These are phyloP conservation scores for Tupiocoris notatus DNA, from an alignment of 2,888 invertebrate genomes.

Conservation along the genomic window DNA sequence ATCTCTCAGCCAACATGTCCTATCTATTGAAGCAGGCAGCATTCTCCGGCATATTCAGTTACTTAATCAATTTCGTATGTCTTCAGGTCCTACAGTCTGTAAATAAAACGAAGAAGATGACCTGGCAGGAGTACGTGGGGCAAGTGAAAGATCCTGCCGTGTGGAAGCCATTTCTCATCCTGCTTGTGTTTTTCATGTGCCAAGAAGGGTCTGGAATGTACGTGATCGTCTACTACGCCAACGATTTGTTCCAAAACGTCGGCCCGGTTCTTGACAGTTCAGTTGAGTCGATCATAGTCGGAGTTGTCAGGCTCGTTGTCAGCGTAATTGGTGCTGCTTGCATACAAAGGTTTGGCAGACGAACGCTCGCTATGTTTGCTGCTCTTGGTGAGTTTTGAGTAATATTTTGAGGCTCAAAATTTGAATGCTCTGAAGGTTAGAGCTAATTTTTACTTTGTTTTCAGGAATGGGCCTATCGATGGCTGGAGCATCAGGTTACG, in stretches of 20 bases:
- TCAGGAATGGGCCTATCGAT: conserved; percentile 63
- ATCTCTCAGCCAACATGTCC: too few species aligned
- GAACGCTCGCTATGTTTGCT: conserved; percentile 63
- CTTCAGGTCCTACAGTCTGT: conserved; percentile 37
- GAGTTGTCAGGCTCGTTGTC: conserved; percentile 64
- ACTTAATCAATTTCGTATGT: background rate
- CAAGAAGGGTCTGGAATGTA: conserved; percentile 75
- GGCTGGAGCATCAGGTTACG: conserved; percentile 53
- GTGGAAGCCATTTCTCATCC: conserved; percentile 66
- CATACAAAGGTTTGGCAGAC: conserved; percentile 65
- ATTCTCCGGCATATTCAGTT: too few species aligned
- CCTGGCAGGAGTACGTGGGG: conserved; percentile 47
- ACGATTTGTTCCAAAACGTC: conserved; percentile 68
- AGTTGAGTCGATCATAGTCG: conserved; percentile 68
- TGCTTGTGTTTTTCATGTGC: conserved; percentile 65
- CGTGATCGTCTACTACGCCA: conserved; percentile 70
- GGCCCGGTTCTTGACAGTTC: conserved; percentile 66
- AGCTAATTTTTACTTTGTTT: conserved; percentile 56
- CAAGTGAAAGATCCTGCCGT: conserved; percentile 60
- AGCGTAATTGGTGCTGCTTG: conserved; percentile 66
- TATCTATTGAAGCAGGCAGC: too few species aligned
- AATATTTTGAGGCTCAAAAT: conserved; percentile 63
- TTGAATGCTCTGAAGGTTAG: conserved; percentile 63
- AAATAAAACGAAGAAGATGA: conserved; percentile 26
- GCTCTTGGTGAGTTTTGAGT: conserved; percentile 56